Base-by-base conservation (phyloP, 2,888 invertebrate genomes). In the Agrilus cyanescens region DNA sequence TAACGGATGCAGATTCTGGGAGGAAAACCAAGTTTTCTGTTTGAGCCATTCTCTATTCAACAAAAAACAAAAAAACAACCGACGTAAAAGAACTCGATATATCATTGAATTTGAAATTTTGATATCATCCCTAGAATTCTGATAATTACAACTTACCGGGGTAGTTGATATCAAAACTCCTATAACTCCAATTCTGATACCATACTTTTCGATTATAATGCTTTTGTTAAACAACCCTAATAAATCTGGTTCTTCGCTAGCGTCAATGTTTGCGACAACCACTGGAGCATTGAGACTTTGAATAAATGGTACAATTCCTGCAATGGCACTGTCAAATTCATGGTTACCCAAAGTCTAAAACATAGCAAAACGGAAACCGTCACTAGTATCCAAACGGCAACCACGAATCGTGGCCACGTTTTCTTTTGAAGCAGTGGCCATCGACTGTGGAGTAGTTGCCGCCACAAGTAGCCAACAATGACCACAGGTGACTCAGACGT, bases 311-410 rank as follows among this genome's bases (percentile, higher is more conserved):
- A 80, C 72, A 0, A 87, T 63, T 0, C 85, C 87, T 7, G 66
- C 75, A 2, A 88, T 68, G 3, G 76, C 78, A 53, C 83, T 75
- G 59, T 90, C 90, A 56, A 91, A 90, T 61, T 90, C 90, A 55
- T 91, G 89, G 62, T 89, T 89, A 1, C 89, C 90, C 7, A 89
- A 60, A 0, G 84, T 82, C 87, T 89, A 58, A 12, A 50, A 59
- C 44, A 44, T 41, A 18, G 18, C n/a, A n/a, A n/a, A n/a, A 18
- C 5, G 5, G 3, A 18, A 18, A 18, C 18, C 18, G n/a, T n/a
- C n/a, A n/a, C n/a, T n/a, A n/a, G n/a, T n/a, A n/a, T n/a, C n/a
- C n/a, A n/a, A n/a, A n/a, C n/a, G n/a, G n/a, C n/a, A n/a, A n/a
- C n/a, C n/a, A n/a, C n/a, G n/a, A n/a, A n/a, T n/a, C n/a, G n/a